A percentile compares a stretch with the other conserved stretches of the same genome.
phyloP scores from a whole-genome alignment of 2,888 invertebrate genomes.

The Caradrina clavipalpis region DNA sequence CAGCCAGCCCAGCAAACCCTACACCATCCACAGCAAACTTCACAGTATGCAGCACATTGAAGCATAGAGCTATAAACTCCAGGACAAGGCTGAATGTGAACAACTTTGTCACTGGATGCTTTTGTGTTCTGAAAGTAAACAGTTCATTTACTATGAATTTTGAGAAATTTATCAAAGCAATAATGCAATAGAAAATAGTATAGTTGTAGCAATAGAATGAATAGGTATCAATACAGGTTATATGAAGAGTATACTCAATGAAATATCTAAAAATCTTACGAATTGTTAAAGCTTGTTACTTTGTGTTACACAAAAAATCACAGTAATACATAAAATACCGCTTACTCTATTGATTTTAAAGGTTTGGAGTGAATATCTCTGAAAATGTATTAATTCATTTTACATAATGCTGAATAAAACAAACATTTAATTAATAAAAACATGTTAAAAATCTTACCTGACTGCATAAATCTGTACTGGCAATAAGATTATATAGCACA shows the following conservation, averaged over 20 bases:
- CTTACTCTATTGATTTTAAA: slow-evolving; percentile 54
- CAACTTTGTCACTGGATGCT: slow-evolving; percentile 97
- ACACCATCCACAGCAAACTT: slow-evolving; percentile 97
- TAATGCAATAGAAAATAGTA: slow-evolving; percentile 21
- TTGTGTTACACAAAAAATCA: slow-evolving; percentile 37
- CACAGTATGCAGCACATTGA: slow-evolving; percentile 97
- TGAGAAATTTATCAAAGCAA: slow-evolving; percentile 18
- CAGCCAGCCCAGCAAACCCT: slow-evolving; percentile 95
- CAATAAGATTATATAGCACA: slow-evolving; percentile 96
- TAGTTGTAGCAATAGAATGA: slow-evolving; percentile 33
- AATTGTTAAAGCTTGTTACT: slow-evolving; percentile 39
- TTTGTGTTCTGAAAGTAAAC: slow-evolving; percentile 92
- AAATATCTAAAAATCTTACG: slow-evolving; percentile 16
- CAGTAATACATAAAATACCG: slow-evolving; percentile 46
- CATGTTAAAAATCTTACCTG: slow-evolving; percentile 76
- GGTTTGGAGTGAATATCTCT: slow-evolving; percentile 51
- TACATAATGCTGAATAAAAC: slow-evolving; percentile 22
- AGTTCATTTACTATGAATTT: slow-evolving; percentile 19
- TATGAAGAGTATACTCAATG: slow-evolving; percentile 30
- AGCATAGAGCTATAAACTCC: slow-evolving; percentile 96
- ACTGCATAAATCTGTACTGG: slow-evolving; percentile 98
- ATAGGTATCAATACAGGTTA: slow-evolving; percentile 16
- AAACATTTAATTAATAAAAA: slow-evolving; percentile 6
- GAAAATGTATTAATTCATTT: slow-evolving; percentile 50
- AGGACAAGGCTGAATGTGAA: slow-evolving; percentile 96